Conservation (phyloP, 2,888 invertebrate species). For the Acleris holmiana region DNA sequence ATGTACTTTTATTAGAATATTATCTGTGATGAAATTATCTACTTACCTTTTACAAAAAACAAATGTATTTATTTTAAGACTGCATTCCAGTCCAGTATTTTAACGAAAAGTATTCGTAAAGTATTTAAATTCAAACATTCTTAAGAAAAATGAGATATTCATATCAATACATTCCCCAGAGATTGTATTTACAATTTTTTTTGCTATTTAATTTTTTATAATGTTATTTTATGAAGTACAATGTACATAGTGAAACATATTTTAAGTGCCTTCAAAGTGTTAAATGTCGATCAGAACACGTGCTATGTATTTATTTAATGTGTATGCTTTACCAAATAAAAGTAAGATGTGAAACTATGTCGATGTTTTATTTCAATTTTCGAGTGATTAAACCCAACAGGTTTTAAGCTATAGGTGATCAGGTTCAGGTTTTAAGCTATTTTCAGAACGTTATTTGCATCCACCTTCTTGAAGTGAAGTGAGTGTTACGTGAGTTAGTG, state of each 20-base stretch:
- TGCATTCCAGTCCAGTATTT: constrained; percentile 40
- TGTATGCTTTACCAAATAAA: constrained; percentile 64
- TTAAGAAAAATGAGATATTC: constrained; percentile 29
- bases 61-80: constrained; percentile 58
- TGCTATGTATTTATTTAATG: constrained; percentile 51
- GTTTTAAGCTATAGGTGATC: too few relatives aligned
- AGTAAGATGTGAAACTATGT: constrained; percentile 46
- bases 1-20: constrained; percentile 7
- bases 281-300: constrained; percentile 47
- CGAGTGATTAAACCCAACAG: background rate
- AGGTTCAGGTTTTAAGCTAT: too few relatives aligned
- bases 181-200: constrained; percentile 20
- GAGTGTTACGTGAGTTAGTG: too few relatives aligned
- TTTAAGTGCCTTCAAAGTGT: constrained; percentile 60
- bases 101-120: constrained; percentile 43
- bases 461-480: background rate
- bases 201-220: constrained; percentile 37
- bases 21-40: constrained; percentile 29
- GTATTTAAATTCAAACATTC: constrained; percentile 51
- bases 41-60: constrained; percentile 40
- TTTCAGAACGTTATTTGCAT: too few relatives aligned
- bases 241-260: constrained; percentile 50
- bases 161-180: constrained; percentile 24
- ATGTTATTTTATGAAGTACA: constrained; percentile 54
- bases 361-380: constrained; percentile 41